Percentiles rank a stretch among this genome's conserved stretches.
phyloP scores from a whole-genome alignment of 2,888 invertebrate species.

The Herminia tarsipennalis region DNA sequence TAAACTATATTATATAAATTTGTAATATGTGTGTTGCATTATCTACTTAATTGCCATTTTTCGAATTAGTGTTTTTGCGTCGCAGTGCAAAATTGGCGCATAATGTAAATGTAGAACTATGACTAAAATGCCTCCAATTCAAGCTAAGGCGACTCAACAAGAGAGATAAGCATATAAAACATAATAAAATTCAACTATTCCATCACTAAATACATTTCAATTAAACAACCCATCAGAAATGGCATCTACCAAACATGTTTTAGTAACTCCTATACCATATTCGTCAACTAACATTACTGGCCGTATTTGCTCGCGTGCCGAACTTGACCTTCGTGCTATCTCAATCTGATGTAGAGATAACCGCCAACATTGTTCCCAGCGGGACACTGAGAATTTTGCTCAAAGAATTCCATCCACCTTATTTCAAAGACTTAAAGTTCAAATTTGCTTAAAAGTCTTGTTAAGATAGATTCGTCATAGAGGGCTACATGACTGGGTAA shows the following conservation, averaged over 20 bases:
- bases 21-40: no score
- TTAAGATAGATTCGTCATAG: slow-evolving; percentile 72
- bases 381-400: slow-evolving; percentile 60
- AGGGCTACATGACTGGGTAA: slow-evolving; percentile 68
- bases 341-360: slow-evolving; percentile 78
- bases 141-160: no score
- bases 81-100: no score
- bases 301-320: slow-evolving; percentile 71
- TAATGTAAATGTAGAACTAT: no score
- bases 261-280: slow-evolving; percentile 56
- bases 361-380: slow-evolving; percentile 77
- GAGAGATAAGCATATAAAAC: no score
- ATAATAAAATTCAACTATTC: background rate
- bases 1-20: no score
- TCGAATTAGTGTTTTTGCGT: no score
- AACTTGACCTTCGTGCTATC: slow-evolving; percentile 77
- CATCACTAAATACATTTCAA: slow-evolving; percentile 17
- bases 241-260: slow-evolving; percentile 37
- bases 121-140: no score
- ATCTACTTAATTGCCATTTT: no score
- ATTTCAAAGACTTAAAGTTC: slow-evolving; percentile 44
- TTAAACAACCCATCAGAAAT: slow-evolving; percentile 29
- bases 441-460: slow-evolving; percentile 33
- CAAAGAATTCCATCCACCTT: slow-evolving; percentile 42
- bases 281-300: slow-evolving; percentile 57